phyloP scores from a whole-genome alignment of 1,140 invertebrate genomes.

The Zophobas atratus region DNA sequence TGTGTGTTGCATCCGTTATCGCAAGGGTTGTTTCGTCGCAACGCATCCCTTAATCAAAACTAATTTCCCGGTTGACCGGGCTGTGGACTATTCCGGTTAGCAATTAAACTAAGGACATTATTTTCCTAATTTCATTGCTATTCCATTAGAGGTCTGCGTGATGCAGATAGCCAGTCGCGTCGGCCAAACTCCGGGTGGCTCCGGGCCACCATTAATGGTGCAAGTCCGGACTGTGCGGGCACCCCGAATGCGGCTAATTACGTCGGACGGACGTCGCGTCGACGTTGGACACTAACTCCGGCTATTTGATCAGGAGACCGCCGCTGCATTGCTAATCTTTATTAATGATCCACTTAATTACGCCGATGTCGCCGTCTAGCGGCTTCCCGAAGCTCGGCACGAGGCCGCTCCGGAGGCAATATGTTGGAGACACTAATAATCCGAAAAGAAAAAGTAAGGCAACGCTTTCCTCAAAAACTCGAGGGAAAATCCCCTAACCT shows the following conservation, averaged over 20 bases:
- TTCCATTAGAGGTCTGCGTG: conserved; percentile 67
- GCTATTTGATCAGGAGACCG: conserved; percentile 53
- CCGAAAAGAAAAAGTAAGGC: too few relatives aligned
- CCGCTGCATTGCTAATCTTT: conserved; percentile 60
- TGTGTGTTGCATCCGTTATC: neutral
- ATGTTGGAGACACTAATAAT: too few relatives aligned
- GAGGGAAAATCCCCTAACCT: too few relatives aligned
- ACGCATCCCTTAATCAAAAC: conserved; percentile 60
- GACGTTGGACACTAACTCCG: conserved; percentile 38
- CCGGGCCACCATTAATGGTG: conserved; percentile 61
- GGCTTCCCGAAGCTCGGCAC: too few relatives aligned
- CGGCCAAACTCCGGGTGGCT: conserved; percentile 53
- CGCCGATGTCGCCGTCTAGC: conserved; percentile 59
- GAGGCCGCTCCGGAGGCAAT: too few relatives aligned
- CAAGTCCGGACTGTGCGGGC: conserved; percentile 36
- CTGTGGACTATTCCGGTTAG: conserved; percentile 59
- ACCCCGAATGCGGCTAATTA: conserved; percentile 48
- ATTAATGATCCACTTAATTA: conserved; percentile 63
- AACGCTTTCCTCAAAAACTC: too few relatives aligned
- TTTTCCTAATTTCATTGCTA: conserved; percentile 68
- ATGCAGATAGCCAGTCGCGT: conserved; percentile 64
- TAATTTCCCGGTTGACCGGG: conserved; percentile 62
- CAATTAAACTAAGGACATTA: conserved; percentile 68
- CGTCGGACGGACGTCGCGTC: conserved; percentile 41
- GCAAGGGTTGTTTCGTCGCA: conserved; percentile 43